phyloP scores from a whole-genome alignment of 2,888 invertebrate species.

The Galerucella pusilla region DNA sequence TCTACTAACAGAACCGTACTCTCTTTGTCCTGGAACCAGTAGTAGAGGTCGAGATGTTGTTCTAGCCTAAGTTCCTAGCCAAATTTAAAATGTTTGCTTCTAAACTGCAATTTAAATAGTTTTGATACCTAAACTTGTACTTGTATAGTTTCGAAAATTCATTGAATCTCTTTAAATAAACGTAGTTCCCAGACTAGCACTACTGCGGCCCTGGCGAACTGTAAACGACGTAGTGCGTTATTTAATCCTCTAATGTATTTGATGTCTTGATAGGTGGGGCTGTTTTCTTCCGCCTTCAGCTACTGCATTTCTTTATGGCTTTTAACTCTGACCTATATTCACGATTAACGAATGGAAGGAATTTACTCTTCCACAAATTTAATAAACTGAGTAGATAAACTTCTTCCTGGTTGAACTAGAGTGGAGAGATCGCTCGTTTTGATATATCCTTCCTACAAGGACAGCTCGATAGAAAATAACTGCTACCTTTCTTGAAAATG shows the following conservation, averaged over 20 bases:
- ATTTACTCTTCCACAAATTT: conserved; percentile 14
- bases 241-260: conserved; percentile 39
- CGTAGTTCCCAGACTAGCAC: background rate
- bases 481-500: background rate
- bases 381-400: conserved; percentile 15
- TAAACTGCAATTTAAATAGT: too few relatives aligned
- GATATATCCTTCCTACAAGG: background rate
- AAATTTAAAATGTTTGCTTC: too few relatives aligned
- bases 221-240: conserved; percentile 22
- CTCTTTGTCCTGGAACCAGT: too few relatives aligned
- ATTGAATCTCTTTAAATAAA: background rate
- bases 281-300: conserved; percentile 18
- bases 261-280: conserved; percentile 34
- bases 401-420: background rate
- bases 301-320: conserved; percentile 33
- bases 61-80: too few relatives aligned
- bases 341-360: conserved; percentile 19
- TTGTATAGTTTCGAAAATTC: background rate
- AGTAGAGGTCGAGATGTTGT: too few relatives aligned
- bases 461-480: background rate
- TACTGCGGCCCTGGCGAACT: background rate
- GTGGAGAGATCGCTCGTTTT: background rate
- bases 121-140: too few relatives aligned
- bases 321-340: conserved; percentile 28
- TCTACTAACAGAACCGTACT: background rate